Evolutionary conservation across 2,113 vertebrate genomes (phyloP), one percentile per base, ranked within the genome.

Genomic region (Phylloscopus trochiloides): DNA sequence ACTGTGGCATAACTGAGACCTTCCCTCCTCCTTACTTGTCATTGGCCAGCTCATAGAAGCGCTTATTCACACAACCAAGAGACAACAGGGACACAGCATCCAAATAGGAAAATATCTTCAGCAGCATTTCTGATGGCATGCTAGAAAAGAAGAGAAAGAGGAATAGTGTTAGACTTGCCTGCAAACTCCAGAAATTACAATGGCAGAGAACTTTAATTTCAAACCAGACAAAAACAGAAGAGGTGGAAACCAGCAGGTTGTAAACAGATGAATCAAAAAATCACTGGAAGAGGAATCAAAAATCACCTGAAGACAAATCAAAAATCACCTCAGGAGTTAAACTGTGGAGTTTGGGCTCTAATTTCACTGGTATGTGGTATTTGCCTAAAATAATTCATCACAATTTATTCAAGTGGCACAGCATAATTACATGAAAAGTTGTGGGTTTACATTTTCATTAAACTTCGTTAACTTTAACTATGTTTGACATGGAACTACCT

Each of bases 61-160:
- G 92, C 43, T 97, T 99, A 94, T 95, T 99, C 89, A 98, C 97
- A 68, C 98, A 98, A 54, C 98, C 98, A 29, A 98, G 38, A 82
- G 94, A 97, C 86, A 98, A 94, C 14, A 99, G 97, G 79, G 98
- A 97, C 10, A 71, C 93, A 14, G 96, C 97, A 97, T 99, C 98
- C 97, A 99, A 96, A 95, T 97, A 98, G 21, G 98, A 98, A 63
- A 99, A 94, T 80, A 99, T 98, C 97, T 98, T 98, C 82, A 98
- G 65, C 43, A 99, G 90, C 32, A 99, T 88, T 94, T 99, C 99
- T 81, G 97, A 84, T 34, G 99, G 99, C 95, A 99, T 86, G 66
- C 99, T 99, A 91, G 51, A 63, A 90, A 86, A 96, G 75, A 85
- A 67, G 31, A 73, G 72, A 94, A 81, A 57, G 58, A 82, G 62